Conservation (phyloP, 2,113 vertebrate genomes). For the Myanophis thanlyinensis region DNA sequence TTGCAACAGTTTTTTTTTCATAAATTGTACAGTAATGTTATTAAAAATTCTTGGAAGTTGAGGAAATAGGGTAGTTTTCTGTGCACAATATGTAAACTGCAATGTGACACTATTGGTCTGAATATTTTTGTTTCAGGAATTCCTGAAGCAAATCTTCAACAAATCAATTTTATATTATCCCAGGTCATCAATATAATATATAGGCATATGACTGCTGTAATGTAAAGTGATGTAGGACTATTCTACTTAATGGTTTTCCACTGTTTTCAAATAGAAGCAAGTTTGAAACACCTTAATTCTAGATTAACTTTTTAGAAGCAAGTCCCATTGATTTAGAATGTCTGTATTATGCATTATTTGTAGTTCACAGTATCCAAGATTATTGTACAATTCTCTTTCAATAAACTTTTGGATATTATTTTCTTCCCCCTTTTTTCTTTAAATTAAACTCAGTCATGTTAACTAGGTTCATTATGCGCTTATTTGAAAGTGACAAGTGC, state of each 20-base stretch:
- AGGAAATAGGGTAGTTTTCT: background rate
- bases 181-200: background rate
- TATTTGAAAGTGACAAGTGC: constrained; percentile 39
- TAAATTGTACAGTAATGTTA: background rate
- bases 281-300: background rate
- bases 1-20: background rate
- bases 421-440: constrained; percentile 18
- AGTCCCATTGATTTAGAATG: background rate
- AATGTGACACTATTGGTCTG: background rate
- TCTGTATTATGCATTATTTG: background rate
- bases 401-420: constrained; percentile 32
- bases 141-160: background rate
- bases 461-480: constrained; percentile 26
- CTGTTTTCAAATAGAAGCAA: background rate
- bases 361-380: background rate
- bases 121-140: background rate
- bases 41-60: background rate
- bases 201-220: background rate
- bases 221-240: background rate
- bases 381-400: constrained; percentile 29
- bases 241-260: background rate
- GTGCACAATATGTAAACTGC: background rate
- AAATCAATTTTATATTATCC: background rate
- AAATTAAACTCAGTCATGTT: constrained; percentile 14
- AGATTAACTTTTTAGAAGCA: background rate